A percentile compares a stretch with the other conserved stretches of the same genome.
Conservation (phyloP, 37 sponge, comb jelly and placozoan species). For the Aplysina aerophoba region DNA sequence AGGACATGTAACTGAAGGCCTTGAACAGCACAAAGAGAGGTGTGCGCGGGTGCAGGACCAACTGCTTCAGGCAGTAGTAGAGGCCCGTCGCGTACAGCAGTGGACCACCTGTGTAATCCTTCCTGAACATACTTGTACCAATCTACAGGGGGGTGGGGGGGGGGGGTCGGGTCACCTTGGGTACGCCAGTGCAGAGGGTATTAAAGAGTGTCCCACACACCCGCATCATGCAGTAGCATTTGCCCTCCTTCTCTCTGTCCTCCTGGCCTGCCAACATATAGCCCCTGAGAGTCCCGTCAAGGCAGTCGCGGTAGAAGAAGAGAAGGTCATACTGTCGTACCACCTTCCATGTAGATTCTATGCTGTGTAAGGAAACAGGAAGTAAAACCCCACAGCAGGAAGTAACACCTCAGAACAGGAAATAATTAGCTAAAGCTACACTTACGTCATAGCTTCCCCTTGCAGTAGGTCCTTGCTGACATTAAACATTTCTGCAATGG, state of each 20-base stretch:
- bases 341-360: conserved; percentile 43
- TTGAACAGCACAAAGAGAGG: conserved; percentile 64
- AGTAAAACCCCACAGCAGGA: too few relatives aligned
- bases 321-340: conserved; percentile 58
- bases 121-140: conserved; percentile 65
- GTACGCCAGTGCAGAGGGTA: too few relatives aligned
- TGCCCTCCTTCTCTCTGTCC: conserved; percentile 25
- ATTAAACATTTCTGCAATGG: too few relatives aligned
- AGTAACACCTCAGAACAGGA: too few relatives aligned
- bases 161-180: too few relatives aligned
- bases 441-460: too few relatives aligned
- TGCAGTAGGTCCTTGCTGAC: too few relatives aligned
- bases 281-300: conserved; percentile 80
- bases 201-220: not conserved
- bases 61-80: conserved; percentile 54
- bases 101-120: conserved; percentile 72
- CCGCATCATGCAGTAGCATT: conserved; percentile 48
- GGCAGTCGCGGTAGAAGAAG: conserved; percentile 58
- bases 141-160: conserved; percentile 5
- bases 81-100: conserved; percentile 49
- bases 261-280: conserved; percentile 47
- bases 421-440: too few relatives aligned
- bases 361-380: not conserved
- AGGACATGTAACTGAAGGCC: conserved; percentile 83
- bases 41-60: conserved; percentile 60